These are phyloP conservation scores for Gymnoscopelus microlampas DNA, from an alignment of 2,797 vertebrate genomes.

Conservation along the genomic window DNA sequence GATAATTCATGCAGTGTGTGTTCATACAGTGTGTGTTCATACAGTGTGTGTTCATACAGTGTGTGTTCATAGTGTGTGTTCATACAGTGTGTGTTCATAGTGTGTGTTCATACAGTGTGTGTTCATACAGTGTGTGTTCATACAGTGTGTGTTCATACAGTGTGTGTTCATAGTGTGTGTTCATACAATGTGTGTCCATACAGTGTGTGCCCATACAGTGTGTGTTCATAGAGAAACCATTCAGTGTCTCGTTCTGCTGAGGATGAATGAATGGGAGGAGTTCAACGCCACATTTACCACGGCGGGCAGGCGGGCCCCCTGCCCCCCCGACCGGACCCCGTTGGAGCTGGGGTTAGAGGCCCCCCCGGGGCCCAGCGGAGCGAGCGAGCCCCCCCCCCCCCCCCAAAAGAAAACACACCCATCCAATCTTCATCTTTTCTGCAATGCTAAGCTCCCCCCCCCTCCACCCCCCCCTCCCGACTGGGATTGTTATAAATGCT, in stretches of 20 bases:
- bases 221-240: no score
- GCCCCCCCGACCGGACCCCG: slow-evolving; percentile 75
- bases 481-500: slow-evolving; percentile 99
- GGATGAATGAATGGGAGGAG: slow-evolving; percentile 14
- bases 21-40: no score
- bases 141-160: no score
- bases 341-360: no score
- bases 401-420: slow-evolving; percentile 73
- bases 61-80: no score
- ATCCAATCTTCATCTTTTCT: slow-evolving; percentile 94
- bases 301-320: slow-evolving; percentile 6
- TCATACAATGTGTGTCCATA: no score
- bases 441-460: slow-evolving; percentile 83
- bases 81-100: no score
- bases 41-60: not conserved
- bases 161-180: no score
- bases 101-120: not conserved
- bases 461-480: slow-evolving; percentile 68
- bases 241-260: no score
- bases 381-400: no score
- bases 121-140: not conserved
- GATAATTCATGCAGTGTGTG: slow-evolving; percentile 4
- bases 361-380: no score
- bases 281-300: slow-evolving; percentile 65
- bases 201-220: no score